Percentiles rank a stretch among this genome's conserved stretches.
These are phyloP conservation scores for Psilopogon haemacephalus DNA, from an alignment of 2,113 vertebrate species.

Conservation along the genomic window DNA sequence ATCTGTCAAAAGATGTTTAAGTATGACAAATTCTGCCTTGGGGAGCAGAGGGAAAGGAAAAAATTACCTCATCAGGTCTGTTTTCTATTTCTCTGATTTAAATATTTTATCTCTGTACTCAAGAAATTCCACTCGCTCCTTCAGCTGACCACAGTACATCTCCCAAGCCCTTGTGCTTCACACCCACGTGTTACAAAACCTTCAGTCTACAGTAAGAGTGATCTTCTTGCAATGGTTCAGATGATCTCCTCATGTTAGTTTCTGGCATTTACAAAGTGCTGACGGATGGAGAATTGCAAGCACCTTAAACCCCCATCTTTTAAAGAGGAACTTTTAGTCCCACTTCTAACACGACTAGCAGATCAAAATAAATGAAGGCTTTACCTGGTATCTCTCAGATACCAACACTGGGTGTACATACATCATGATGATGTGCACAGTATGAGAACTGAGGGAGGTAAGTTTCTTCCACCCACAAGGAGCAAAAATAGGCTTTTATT, in stretches of 20 bases:
- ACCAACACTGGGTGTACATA: neutral
- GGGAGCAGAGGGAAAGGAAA: neutral
- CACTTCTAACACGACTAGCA: neutral
- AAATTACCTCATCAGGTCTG: neutral
- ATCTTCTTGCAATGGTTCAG: neutral
- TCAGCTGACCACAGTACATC: neutral
- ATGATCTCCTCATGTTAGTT: neutral
- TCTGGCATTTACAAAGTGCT: neutral
- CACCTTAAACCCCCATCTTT: neutral
- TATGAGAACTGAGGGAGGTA: neutral
- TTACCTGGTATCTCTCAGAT: constrained; percentile 42
- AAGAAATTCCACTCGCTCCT: neutral
- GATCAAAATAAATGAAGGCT: constrained; percentile 18
- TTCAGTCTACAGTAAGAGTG: neutral
- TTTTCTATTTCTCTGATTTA: neutral
- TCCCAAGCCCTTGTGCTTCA: neutral
- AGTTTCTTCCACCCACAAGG: constrained; percentile 44
- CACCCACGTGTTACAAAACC: neutral
- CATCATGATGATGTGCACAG: neutral
- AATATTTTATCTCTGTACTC: neutral
- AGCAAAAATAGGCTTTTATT: constrained; percentile 57
- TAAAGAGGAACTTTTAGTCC: neutral
- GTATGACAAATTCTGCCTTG: neutral
- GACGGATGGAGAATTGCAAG: neutral
- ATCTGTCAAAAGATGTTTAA: constrained; percentile 23